Conservation (phyloP, 1,140 invertebrate species). For the Macrobrachium rosenbergii region DNA sequence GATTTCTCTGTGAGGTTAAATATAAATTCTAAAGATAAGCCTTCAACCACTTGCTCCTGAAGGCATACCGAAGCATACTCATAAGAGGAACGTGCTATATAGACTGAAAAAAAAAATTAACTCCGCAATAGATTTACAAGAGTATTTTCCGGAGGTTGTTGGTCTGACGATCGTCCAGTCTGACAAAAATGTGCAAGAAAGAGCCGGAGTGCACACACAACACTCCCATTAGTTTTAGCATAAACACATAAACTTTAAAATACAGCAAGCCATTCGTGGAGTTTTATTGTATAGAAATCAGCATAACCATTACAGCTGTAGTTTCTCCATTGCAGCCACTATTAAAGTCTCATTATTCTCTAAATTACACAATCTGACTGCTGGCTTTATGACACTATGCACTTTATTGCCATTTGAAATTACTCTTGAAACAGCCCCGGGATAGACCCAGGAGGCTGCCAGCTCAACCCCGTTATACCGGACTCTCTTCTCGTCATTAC, state of each 20-base stretch:
- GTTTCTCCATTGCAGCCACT: constrained; percentile 38
- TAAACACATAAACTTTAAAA: constrained; percentile 60
- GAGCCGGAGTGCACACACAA: constrained; percentile 29
- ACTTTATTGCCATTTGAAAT: constrained; percentile 45
- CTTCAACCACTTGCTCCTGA: too few species aligned
- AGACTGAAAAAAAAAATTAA: too few species aligned
- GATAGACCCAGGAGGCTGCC: not conserved
- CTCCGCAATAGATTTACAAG: too few species aligned
- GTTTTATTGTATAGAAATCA: constrained; percentile 57
- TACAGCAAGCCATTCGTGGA: constrained; percentile 50
- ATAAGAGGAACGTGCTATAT: too few species aligned
- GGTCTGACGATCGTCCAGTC: not conserved
- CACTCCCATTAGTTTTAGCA: constrained; percentile 51
- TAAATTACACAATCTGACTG: constrained; percentile 35
- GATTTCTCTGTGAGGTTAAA: too few species aligned
- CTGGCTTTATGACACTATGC: constrained; percentile 40
- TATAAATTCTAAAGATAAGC: too few species aligned
- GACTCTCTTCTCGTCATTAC: not conserved
- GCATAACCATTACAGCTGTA: constrained; percentile 43
- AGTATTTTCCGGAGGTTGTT: too few species aligned
- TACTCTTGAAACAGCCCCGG: constrained; percentile 30
- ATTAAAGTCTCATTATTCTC: constrained; percentile 52
- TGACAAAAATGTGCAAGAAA: not conserved
- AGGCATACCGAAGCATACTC: too few species aligned
- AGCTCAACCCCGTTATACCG: not conserved